Evolutionary conservation across 1,140 invertebrate species (phyloP), one percentile per base, ranked within the genome.

Genomic region (Eubasilissa regina): DNA sequence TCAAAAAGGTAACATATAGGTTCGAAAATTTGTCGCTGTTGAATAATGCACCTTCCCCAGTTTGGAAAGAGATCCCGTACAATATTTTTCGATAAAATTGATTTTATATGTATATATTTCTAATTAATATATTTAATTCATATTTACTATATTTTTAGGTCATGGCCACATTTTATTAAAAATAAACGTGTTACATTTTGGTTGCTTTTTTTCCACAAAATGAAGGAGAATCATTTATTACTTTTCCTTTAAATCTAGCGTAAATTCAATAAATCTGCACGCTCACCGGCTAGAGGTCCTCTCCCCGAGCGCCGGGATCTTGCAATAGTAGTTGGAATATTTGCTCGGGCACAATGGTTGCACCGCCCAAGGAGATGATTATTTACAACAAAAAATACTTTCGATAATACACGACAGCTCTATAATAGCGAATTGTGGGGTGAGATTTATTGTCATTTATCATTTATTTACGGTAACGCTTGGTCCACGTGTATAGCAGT

Each of bases 371-470:
- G 60, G 56, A 43, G 47, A 58, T 56, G 47, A 47, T 35, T 25
- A 25, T 51, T 64, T 19, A 76, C 44, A 21, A 21, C 3, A 66
- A 51, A 66, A 64, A 75, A 75, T 44, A 45, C 19, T 48, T 74
- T 47, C 45, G 19, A 47, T 60, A 47, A 60, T 76, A 53, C 51
- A 53, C 11, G 25, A 74, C 12, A 55, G 48, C 48, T 13, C 19
- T 17, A 76, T 64, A 58, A 66, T 64, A 17, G 11, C 56, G 58
- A 76, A 76, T 76, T 48, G 75, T 53, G 35, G 44, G 75, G 75
- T 76, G 58, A 64, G 64, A 76, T 76, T 76, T 64, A 76, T 66
- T 76, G 75, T 76, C 75, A 76, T 76, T 76, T 76, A 76, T 76
- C 75, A 76, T 76, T 64, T 51, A 76, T 48, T 11, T 53, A 47